Evolutionary conservation across 2,797 vertebrate genomes (phyloP).

Genomic region (Brachymystax lenok): DNA sequence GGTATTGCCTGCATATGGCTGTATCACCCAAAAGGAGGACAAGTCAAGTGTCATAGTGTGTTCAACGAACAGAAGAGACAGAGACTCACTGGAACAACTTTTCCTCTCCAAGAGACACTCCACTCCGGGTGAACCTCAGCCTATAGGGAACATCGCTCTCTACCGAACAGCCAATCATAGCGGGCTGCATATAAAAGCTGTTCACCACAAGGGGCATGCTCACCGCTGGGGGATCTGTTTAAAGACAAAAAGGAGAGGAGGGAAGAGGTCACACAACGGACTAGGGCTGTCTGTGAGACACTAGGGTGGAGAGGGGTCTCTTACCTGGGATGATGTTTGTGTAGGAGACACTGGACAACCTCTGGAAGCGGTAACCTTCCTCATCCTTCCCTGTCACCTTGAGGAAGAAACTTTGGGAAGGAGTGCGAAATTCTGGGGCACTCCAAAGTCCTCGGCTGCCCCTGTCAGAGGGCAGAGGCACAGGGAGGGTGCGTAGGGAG

Average conservation of each 20-base stretch:
- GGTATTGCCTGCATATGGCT: slow-evolving; percentile 32
- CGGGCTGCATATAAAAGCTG: slow-evolving; percentile 77
- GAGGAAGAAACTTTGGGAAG: slow-evolving; percentile 88
- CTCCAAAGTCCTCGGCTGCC: slow-evolving; percentile 84
- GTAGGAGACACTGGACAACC: slow-evolving; percentile 90
- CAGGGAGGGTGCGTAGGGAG: slow-evolving; percentile 76
- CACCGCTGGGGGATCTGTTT: slow-evolving; percentile 81
- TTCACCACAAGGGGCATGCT: slow-evolving; percentile 81
- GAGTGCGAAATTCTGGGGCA: slow-evolving; percentile 80
- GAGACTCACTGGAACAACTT: slow-evolving; percentile 79
- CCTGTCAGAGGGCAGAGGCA: slow-evolving; percentile 68
- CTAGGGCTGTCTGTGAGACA: slow-evolving; percentile 20
- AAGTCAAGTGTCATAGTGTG: slow-evolving; percentile 18
- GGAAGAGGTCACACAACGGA: slow-evolving; percentile 47
- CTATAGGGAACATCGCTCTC: slow-evolving; percentile 84
- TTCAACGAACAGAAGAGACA: slow-evolving; percentile 17
- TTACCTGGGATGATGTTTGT: slow-evolving; percentile 85
- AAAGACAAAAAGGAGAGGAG: slow-evolving; percentile 16
- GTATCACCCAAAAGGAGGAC: slow-evolving; percentile 24
- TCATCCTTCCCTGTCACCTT: slow-evolving; percentile 85
- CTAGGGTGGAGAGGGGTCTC: slow-evolving; percentile 21
- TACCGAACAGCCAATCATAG: slow-evolving; percentile 83
- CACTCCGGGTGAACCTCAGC: slow-evolving; percentile 80
- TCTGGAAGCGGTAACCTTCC: slow-evolving; percentile 85
- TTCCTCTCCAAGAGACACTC: slow-evolving; percentile 79